Conservation (phyloP, 2,113 vertebrate genomes). For the Seriola quinqueradiata region DNA sequence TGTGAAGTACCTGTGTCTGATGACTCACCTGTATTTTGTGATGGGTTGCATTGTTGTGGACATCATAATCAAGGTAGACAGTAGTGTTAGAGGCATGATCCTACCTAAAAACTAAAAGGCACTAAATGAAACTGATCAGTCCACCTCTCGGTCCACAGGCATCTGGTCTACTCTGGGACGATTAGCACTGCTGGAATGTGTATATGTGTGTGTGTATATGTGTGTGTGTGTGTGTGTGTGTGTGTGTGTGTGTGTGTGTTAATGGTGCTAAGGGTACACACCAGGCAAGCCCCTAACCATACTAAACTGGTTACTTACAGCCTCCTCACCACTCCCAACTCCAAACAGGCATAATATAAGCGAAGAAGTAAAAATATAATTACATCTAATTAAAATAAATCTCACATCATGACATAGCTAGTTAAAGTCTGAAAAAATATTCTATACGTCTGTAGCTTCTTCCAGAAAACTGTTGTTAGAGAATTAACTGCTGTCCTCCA, state of each 20-base stretch:
- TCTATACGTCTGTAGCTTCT: neutral
- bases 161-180: conserved; percentile 56
- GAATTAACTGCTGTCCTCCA: neutral
- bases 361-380: neutral
- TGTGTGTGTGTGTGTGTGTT: conserved; percentile 35
- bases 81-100: conserved; percentile 20
- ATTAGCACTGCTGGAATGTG: conserved; percentile 60
- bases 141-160: conserved; percentile 46
- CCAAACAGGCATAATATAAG: neutral
- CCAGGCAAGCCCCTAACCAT: neutral
- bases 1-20: neutral
- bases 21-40: conserved; percentile 68
- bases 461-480: neutral
- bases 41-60: conserved; percentile 14
- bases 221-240: conserved; percentile 28
- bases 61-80: conserved; percentile 19
- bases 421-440: conserved; percentile 17
- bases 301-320: conserved; percentile 17
- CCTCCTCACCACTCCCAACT: conserved; percentile 26
- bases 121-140: conserved; percentile 36
- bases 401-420: neutral
- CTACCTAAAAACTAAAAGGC: conserved; percentile 8
- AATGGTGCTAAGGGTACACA: conserved; percentile 9
- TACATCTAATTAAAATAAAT: neutral
- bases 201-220: conserved; percentile 32